Percentiles rank a stretch among this genome's conserved stretches.
These are phyloP conservation scores for Phanerotoma sp. DNA, from an alignment of 2,888 invertebrate genomes.

Conservation along the genomic window DNA sequence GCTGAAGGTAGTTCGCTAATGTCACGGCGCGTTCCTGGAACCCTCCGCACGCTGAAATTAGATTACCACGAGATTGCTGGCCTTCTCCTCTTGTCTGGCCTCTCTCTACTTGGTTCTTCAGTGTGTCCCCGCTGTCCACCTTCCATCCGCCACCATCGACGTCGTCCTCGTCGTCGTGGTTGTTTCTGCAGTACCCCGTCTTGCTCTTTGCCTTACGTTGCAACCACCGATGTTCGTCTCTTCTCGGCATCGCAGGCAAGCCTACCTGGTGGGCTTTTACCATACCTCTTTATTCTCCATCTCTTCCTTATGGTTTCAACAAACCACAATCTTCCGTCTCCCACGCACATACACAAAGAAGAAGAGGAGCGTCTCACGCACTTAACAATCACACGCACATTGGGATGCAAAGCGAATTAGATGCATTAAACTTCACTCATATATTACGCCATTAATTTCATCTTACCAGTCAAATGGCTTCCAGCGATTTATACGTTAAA, in stretches of 20 bases:
- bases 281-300: conserved; percentile 7
- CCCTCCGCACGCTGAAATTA: conserved; percentile 55
- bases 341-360: conserved; percentile 22
- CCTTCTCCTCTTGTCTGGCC: conserved; percentile 35
- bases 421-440: conserved; percentile 7
- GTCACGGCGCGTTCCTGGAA: conserved; percentile 54
- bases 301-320: not conserved
- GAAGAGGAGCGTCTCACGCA: conserved; percentile 27
- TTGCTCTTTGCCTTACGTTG: conserved; percentile 17
- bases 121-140: conserved; percentile 4
- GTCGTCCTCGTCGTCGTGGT: not conserved
- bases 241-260: conserved; percentile 21
- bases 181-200: not conserved
- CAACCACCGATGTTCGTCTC: conserved; percentile 28
- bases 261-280: conserved; percentile 35
- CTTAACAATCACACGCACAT: not conserved
- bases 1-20: conserved; percentile 47
- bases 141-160: conserved; percentile 7
- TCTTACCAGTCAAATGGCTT: too few relatives aligned
- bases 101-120: conserved; percentile 22
- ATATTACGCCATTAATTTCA: not conserved
- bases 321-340: conserved; percentile 19
- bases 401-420: not conserved
- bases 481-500: not conserved
- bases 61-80: conserved; percentile 55